phyloP scores from a whole-genome alignment of 2,888 invertebrate species.

The Azorinus chamasolen region DNA sequence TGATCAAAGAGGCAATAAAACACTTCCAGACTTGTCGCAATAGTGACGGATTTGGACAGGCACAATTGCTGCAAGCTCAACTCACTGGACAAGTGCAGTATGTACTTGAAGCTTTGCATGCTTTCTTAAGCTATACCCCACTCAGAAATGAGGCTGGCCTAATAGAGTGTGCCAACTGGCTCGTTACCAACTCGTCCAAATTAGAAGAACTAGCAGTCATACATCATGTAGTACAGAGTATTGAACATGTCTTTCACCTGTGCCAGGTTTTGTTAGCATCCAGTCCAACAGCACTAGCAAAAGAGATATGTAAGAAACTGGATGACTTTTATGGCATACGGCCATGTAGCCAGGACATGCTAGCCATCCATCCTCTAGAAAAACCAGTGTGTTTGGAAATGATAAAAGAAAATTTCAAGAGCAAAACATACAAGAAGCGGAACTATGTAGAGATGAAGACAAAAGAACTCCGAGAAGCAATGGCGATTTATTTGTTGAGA shows the following conservation, averaged over 20 bases:
- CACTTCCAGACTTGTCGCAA: slow-evolving; percentile 50
- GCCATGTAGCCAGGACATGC: slow-evolving; percentile 20
- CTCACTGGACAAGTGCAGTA: slow-evolving; percentile 33
- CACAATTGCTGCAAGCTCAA: slow-evolving; percentile 42
- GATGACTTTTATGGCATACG: slow-evolving; percentile 67
- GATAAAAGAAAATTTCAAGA: slow-evolving; percentile 23
- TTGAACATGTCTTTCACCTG: slow-evolving; percentile 59
- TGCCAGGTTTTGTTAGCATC: slow-evolving; percentile 42
- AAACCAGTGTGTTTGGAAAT: slow-evolving; percentile 64
- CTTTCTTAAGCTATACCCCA: slow-evolving; percentile 61
- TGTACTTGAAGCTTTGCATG: slow-evolving; percentile 59
- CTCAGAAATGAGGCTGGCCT: slow-evolving; percentile 65
- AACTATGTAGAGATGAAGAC: slow-evolving; percentile 13
- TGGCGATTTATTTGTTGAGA: slow-evolving; percentile 39
- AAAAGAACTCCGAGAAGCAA: slow-evolving; percentile 22
- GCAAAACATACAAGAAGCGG: slow-evolving; percentile 10
- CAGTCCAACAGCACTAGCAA: no score
- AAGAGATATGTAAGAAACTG: no score
- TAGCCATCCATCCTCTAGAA: slow-evolving; percentile 59
- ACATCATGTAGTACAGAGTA: slow-evolving; percentile 47
- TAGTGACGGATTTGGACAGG: slow-evolving; percentile 55
- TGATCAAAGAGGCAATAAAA: slow-evolving; percentile 52
- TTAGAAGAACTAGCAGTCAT: slow-evolving; percentile 20
- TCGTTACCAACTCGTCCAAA: slow-evolving; percentile 25
- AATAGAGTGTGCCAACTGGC: slow-evolving; percentile 69